Base-by-base conservation (phyloP, 2,888 invertebrate species). In the Endotricha flammealis region DNA sequence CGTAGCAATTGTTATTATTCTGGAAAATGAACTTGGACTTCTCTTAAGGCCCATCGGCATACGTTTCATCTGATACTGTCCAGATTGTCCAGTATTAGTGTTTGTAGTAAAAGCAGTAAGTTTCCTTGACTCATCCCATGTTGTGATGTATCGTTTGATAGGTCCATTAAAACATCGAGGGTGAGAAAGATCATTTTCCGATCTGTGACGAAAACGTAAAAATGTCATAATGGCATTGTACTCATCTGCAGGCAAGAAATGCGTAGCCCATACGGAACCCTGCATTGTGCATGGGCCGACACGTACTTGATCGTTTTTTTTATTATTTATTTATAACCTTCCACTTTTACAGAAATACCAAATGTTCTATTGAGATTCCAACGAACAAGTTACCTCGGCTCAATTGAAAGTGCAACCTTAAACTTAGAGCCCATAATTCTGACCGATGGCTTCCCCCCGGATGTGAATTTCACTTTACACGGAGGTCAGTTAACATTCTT, bases 401-500 rank as follows among this genome's bases (percentile, higher is more conserved):
- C 51, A 1, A 49, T 62, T 2, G 40, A 48, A 20, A 48, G 48
- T 20, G 32, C 42, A 20, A 12, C 17, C 2, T 12, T 53, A 6
- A 39, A 35, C 3, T 35, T 61, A 12, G 43, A 46, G 9, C 38
- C 53, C 1, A 63, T 65, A 13, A 43, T 43, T 12, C 50, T 65
- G 4, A 44, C 29, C 3, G 48, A 57, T 35, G 65, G 64, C 20
- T 58, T 50, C 34, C 41, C 39, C 2, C 4, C 42, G 7, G 42
- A 44, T 24, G 59, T 65, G 2, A n/a, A 37, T 3, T 60, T 62
- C 23, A 24, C 39, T 4, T 25, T 65, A 32, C 39, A 41, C 6
- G 60, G 64, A 50, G 57, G 60, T 60, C 49, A 39, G 20, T 27
- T 16, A n/a, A n/a, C n/a, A n/a, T n/a, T n/a, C n/a, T n/a, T n/a